Conservation (phyloP, 2,113 vertebrate genomes). For the Menidia beryllina region DNA sequence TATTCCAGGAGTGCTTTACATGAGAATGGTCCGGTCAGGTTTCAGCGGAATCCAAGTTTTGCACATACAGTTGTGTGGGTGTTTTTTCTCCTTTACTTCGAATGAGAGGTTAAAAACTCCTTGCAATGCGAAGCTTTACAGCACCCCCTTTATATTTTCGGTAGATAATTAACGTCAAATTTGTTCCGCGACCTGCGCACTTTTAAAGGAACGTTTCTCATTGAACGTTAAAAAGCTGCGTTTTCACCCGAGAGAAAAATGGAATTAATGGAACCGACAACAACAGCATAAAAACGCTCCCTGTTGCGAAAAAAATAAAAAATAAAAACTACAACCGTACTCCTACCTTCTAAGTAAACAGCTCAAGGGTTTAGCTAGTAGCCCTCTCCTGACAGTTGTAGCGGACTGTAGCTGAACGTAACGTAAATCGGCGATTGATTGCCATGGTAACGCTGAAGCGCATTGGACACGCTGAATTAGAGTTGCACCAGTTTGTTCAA, state of each 20-base stretch:
- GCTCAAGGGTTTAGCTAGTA: slow-evolving; percentile 13
- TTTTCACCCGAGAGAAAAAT: background rate
- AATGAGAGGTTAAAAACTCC: background rate
- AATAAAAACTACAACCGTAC: background rate
- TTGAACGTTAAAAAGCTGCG: background rate
- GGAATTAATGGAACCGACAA: background rate
- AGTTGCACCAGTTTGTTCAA: slow-evolving; percentile 13
- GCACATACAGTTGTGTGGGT: slow-evolving; percentile 26
- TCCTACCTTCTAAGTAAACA: slow-evolving; percentile 32
- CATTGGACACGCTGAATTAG: slow-evolving; percentile 48
- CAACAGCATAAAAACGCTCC: background rate
- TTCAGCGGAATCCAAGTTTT: slow-evolving; percentile 54
- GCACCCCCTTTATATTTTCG: background rate
- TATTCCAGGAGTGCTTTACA: slow-evolving; percentile 95
- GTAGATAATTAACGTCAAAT: slow-evolving; percentile 1
- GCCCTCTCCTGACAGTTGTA: slow-evolving; percentile 16
- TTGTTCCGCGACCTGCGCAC: background rate
- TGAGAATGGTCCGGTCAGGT: slow-evolving; percentile 85
- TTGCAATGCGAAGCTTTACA: background rate
- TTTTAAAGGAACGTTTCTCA: background rate
- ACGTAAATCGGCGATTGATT: slow-evolving; percentile 71
- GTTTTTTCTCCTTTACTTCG: slow-evolving; percentile 7
- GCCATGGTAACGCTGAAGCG: slow-evolving; percentile 77
- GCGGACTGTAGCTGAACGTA: slow-evolving; percentile 30
- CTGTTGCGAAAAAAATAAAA: background rate